A percentile compares a stretch with the other conserved stretches of the same genome.
Conservation (phyloP, 2,797 vertebrate genomes). For the Pangasius sanitwongsei region DNA sequence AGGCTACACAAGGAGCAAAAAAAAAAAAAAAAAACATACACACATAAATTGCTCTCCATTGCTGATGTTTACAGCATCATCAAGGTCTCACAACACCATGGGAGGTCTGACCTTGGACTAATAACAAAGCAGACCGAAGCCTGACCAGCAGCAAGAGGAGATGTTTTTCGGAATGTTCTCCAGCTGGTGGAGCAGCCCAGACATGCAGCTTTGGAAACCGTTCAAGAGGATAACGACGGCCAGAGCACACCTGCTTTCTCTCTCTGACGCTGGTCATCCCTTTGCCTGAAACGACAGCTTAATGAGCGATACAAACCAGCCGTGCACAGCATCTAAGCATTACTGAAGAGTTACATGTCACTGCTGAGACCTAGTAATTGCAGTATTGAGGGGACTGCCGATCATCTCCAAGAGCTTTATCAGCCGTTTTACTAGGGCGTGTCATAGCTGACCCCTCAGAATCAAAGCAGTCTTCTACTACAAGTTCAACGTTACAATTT, state of each 20-base stretch:
- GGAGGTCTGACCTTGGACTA: background rate
- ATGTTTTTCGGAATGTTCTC: conserved; percentile 19
- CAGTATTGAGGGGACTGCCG: background rate
- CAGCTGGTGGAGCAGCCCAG: conserved; percentile 26
- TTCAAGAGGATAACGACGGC: conserved; percentile 12
- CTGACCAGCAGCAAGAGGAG: background rate
- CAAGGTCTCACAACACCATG: background rate
- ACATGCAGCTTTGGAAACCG: conserved; percentile 33
- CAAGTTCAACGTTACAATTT: background rate
- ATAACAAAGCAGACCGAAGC: background rate
- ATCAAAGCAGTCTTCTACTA: background rate
- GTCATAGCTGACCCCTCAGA: background rate
- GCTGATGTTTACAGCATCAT: background rate
- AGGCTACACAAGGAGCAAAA: background rate
- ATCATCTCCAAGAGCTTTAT: conserved; percentile 4
- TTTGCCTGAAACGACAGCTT: conserved; percentile 39
- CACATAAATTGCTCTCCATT: background rate
- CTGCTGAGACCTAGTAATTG: conserved; percentile 1
- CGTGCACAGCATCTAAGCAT: conserved; percentile 6
- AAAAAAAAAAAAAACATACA: background rate
- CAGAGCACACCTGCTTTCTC: conserved; percentile 48
- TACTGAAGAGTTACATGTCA: background rate
- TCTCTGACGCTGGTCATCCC: conserved; percentile 32
- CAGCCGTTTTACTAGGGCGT: background rate
- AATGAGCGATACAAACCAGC: conserved; percentile 26